phyloP scores from a whole-genome alignment of 2,797 vertebrate genomes.

The Euthynnus affinis region DNA sequence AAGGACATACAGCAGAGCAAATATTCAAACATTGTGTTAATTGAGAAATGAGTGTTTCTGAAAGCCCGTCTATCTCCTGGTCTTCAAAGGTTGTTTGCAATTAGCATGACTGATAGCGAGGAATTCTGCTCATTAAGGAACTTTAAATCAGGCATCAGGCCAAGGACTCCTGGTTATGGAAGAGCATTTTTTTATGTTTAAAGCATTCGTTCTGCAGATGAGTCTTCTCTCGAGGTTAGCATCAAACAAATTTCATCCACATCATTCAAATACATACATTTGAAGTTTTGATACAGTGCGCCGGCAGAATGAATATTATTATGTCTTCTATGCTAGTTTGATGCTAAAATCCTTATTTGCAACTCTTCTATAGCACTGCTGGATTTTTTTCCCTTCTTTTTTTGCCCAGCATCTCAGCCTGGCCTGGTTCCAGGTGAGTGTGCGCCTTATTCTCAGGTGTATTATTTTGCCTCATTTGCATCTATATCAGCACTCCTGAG shows the following conservation, averaged over 20 bases:
- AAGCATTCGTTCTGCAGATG: not conserved
- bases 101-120: conserved; percentile 22
- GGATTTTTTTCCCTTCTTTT: not conserved
- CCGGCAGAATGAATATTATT: not conserved
- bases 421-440: conserved; percentile 32
- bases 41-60: conserved; percentile 4
- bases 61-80: not conserved
- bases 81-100: conserved; percentile 25
- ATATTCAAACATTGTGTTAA: not conserved
- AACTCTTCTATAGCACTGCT: not conserved
- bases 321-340: not conserved
- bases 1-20: not conserved
- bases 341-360: not conserved
- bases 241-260: not conserved
- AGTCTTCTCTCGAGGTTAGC: not conserved
- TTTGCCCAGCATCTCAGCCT: conserved; percentile 10
- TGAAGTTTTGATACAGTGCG: not conserved
- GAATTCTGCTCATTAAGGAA: conserved; percentile 27
- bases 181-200: not conserved
- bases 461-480: conserved; percentile 60
- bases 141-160: conserved; percentile 6
- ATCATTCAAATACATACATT: not conserved
- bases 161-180: not conserved
- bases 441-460: conserved; percentile 45
- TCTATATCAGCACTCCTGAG: conserved; percentile 39